Conservation (phyloP, 2,113 vertebrate species). For the Macquaria ambigua region DNA sequence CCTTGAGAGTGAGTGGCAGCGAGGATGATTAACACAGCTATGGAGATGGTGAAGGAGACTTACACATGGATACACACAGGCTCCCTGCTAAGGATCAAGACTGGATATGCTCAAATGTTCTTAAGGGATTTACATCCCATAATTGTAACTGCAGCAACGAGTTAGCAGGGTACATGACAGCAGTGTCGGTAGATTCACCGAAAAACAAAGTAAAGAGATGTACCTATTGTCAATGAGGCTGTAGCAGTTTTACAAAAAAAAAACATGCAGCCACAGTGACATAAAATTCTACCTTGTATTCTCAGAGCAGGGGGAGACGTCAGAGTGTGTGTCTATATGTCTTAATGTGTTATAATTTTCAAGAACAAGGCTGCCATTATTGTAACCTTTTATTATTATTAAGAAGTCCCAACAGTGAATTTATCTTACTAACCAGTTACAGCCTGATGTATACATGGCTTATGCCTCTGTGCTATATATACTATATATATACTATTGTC, state of each 20-base stretch:
- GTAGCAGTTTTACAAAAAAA: background rate
- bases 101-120: constrained; percentile 73
- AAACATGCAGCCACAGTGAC: background rate
- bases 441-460: background rate
- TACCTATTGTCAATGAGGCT: constrained; percentile 8
- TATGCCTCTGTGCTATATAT: background rate
- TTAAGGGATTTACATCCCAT: constrained; percentile 78
- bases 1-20: constrained; percentile 78
- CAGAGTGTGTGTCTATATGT: background rate
- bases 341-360: background rate
- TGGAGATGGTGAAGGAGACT: constrained; percentile 68
- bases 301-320: background rate
- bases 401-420: background rate
- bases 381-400: background rate
- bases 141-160: constrained; percentile 66
- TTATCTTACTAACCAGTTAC: background rate
- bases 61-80: constrained; percentile 71
- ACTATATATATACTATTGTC: no score
- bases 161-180: constrained; percentile 49
- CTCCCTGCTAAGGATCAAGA: constrained; percentile 67
- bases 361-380: background rate
- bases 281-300: background rate
- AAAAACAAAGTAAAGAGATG: constrained; percentile 27
- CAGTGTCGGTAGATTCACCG: background rate
- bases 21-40: constrained; percentile 77